Base-by-base conservation (phyloP, 2,797 vertebrate species). In the Buceros bicornis region DNA sequence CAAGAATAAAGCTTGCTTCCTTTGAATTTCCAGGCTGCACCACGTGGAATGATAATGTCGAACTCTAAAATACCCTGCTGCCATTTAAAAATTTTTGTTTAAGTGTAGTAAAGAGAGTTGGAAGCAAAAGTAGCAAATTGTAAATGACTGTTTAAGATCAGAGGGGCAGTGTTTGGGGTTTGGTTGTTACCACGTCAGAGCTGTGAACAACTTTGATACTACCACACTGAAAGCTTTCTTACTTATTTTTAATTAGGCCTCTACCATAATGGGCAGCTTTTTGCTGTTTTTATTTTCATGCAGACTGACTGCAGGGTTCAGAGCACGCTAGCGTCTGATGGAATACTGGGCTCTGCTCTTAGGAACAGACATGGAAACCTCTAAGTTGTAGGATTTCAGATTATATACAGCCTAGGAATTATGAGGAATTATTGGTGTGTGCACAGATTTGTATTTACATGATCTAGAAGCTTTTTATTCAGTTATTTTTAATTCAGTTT, bases 1-100 rank as follows among this genome's bases (percentile, higher is more conserved):
- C 40, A 87, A 70, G 72, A 94, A 92, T 90, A 84, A 95, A 80
- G 6, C 29, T 77, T 84, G 28, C 58, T 94, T 51, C 40, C 8
- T 70, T 56, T 87, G 45, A 77, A 58, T 92, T 92, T 89, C 45
- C 13, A 28, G 61, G 29, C 12, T 64, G 61, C 37, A 40, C n/a
- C 10, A 16, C 10, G 11, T 7, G 6, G 50, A 73, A 73, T 60
- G 51, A 35, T 43, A 28, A 54, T 28, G 14, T 60, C 3, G 57
- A 54, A 47, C 19, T 73, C 33, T 58, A 56, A 86, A 88, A 74
- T 35, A 54, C 16, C 26, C 15, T 42, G 11, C 61, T 91, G 21
- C 42, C 14, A 3, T 43, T 88, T 51, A 43, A 47, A 70, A 31
- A 5, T 60, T 84, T 67, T 42, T 90, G 8, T 84, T 84, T 73